Percentiles rank a stretch among this genome's conserved stretches.
Evolutionary conservation across 2,113 vertebrate species (phyloP).

Genomic region (Rhinogobius similis): DNA sequence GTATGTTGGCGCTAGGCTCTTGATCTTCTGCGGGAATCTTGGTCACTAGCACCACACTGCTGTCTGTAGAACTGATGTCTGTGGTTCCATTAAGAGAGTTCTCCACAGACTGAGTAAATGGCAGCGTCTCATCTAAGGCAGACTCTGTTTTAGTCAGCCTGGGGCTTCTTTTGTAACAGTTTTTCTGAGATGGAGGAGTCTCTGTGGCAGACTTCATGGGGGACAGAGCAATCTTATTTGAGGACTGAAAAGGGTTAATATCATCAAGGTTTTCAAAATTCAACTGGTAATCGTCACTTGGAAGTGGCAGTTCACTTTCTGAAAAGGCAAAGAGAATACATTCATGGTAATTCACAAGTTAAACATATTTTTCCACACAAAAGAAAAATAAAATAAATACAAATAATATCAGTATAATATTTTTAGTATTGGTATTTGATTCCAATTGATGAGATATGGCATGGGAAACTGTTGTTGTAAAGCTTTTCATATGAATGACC

Average conservation of each 20-base stretch:
- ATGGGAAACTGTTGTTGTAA: too few relatives aligned
- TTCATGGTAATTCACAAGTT: neutral
- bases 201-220: constrained; percentile 31
- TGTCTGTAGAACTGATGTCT: constrained; percentile 56
- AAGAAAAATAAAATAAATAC: neutral
- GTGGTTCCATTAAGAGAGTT: constrained; percentile 63
- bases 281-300: constrained; percentile 72
- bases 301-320: constrained; percentile 72
- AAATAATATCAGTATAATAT: too few relatives aligned
- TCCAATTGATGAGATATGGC: too few relatives aligned
- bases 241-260: constrained; percentile 61
- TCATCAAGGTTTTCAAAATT: constrained; percentile 71
- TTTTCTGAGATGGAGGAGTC: neutral
- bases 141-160: constrained; percentile 23
- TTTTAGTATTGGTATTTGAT: too few relatives aligned
- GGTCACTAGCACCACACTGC: constrained; percentile 59
- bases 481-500: neutral
- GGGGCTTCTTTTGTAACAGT: neutral
- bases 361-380: neutral
- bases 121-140: constrained; percentile 73
- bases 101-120: constrained; percentile 63
- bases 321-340: constrained; percentile 31
- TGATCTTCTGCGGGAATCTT: constrained; percentile 27
- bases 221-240: constrained; percentile 52
- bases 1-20: constrained; percentile 6